Evolutionary conservation across 2,797 vertebrate species (phyloP).

Genomic region (Sternarchorhynchus goeldii): DNA sequence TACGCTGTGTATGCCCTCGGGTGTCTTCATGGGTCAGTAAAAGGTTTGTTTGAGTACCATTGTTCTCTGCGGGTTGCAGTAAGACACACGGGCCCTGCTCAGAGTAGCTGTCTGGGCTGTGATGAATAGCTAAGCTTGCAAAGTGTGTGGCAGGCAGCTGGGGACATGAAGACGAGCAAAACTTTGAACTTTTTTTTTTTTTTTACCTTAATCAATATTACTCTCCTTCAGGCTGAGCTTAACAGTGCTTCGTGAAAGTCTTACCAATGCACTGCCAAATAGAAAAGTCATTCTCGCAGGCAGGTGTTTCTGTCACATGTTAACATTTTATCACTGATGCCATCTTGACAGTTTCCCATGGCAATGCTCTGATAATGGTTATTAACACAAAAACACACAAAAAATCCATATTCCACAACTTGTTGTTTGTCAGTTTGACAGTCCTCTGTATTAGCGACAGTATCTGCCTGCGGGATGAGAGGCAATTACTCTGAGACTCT

Average conservation of each 20-base stretch:
- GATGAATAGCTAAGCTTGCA: constrained; percentile 39
- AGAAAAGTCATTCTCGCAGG: constrained; percentile 75
- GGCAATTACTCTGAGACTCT: constrained; percentile 80
- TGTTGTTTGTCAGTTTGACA: constrained; percentile 83
- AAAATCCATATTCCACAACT: constrained; percentile 81
- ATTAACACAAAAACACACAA: constrained; percentile 74
- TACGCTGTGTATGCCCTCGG: constrained; percentile 25
- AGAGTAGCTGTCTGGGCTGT: constrained; percentile 13
- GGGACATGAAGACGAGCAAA: constrained; percentile 57
- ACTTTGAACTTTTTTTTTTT: constrained; percentile 65
- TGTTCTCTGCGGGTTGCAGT: constrained; percentile 14
- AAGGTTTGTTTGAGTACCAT: constrained; percentile 30
- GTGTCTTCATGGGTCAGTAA: constrained; percentile 33
- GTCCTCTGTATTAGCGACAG: constrained; percentile 77
- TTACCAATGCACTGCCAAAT: constrained; percentile 74
- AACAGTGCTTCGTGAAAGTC: constrained; percentile 70
- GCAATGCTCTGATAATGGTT: constrained; percentile 79
- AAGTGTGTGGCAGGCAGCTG: constrained; percentile 58
- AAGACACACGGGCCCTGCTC: neutral
- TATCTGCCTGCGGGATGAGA: constrained; percentile 77
- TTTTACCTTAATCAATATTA: constrained; percentile 73
- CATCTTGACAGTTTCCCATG: constrained; percentile 80
- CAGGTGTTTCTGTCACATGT: constrained; percentile 79
- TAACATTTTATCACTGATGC: constrained; percentile 80
- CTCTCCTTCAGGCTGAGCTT: constrained; percentile 72